Percentiles rank a stretch among this genome's conserved stretches.
Evolutionary conservation across 2,113 vertebrate genomes (phyloP).

Genomic region (Ceratotherium simum): DNA sequence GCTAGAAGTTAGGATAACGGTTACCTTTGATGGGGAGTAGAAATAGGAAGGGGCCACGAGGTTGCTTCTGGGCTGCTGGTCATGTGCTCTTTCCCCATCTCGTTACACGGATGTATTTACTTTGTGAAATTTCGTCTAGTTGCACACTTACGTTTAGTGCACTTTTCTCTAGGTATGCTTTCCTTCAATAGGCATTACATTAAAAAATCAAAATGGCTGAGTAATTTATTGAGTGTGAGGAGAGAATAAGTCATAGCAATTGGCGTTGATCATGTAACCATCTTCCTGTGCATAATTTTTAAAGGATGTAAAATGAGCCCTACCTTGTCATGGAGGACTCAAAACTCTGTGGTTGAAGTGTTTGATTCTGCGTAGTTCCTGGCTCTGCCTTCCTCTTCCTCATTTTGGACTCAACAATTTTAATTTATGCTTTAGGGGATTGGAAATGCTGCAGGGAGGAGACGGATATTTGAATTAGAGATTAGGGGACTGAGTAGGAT

Average conservation of each 20-base stretch:
- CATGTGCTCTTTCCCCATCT: not conserved
- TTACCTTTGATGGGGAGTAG: not conserved
- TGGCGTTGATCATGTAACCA: not conserved
- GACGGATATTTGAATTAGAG: not conserved
- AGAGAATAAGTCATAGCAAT: not conserved
- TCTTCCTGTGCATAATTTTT: not conserved
- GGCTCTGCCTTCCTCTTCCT: not conserved
- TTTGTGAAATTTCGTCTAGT: not conserved
- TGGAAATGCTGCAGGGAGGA: not conserved
- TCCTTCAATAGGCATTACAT: not conserved
- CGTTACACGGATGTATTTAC: not conserved
- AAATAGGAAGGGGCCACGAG: not conserved
- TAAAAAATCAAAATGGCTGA: not conserved
- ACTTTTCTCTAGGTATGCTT: not conserved
- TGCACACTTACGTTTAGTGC: not conserved
- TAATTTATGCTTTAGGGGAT: not conserved
- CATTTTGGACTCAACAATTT: not conserved
- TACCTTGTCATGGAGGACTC: not conserved
- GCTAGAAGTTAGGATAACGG: not conserved
- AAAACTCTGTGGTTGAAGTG: not conserved
- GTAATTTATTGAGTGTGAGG: not conserved
- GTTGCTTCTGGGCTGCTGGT: not conserved
- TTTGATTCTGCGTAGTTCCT: not conserved
- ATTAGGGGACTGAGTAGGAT: not conserved
- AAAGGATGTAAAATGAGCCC: not conserved